Base-by-base conservation (phyloP, 2,113 vertebrate species). In the Axis porcinus region DNA sequence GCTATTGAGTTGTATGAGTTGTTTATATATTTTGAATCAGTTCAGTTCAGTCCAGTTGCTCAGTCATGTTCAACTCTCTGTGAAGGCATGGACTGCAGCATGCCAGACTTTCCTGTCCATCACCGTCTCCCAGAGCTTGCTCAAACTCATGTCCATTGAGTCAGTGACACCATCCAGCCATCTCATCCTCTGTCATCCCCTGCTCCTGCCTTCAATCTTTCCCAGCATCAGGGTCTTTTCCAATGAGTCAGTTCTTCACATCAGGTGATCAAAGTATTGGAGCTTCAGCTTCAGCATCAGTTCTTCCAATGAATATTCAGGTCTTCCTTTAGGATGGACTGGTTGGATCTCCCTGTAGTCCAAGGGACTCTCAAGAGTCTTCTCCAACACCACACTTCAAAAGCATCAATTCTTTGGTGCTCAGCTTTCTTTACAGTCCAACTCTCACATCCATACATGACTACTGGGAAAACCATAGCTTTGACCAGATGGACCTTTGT, bases 391-490 rank as follows among this genome's bases (percentile, higher is more conserved):
- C 19, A 70, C 67, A 40, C 5, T 70, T 11, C 67, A 70, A 40
- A 6, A 23, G n/a, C n/a, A 40, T 70, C n/a, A 70, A 0, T 23
- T 70, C 67, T 70, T 70, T 0, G 0, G 9, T 23, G n/a, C 17
- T 70, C n/a, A 70, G 67, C 19, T 40, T 70, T 70, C n/a, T 70
- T 70, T 40, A 70, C 12, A n/a, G 67, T 70, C 19, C 67, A 70
- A 40, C 9, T 12, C 67, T 70, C n/a, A 70, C 19, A 70, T 40
- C 67, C 19, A 40, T 40, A 70, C n/a, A 40, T 23, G n/a, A 70
- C n/a, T 40, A 70, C 19, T 40, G 19, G 67, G 12, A 70, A 70
- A 70, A 70, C n/a, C 67, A 40, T 70, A 12, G n/a, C n/a, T 40
- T 70, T 70, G n/a, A 70, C 19, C 17, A 70, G 67, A 70, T 70